Evolutionary conservation across 2,888 invertebrate genomes (phyloP), one percentile per base, ranked within the genome.

Genomic region (Melanostoma mellinum): DNA sequence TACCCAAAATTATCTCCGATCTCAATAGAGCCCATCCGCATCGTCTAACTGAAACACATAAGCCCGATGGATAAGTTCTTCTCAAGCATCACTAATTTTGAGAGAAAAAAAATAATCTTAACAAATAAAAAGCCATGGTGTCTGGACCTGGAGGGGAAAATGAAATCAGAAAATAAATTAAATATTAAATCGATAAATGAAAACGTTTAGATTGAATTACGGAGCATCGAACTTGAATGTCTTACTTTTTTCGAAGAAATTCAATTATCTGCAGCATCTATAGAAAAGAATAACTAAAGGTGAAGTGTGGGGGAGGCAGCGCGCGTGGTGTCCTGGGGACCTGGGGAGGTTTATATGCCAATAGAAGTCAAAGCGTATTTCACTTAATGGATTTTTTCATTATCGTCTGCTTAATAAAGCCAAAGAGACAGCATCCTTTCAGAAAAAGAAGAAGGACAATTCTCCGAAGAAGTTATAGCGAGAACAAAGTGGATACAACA

Each of bases 151-250:
- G 20, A 38, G 38, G 33, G 30, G 38, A 38, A 56, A 38, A 30
- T 38, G 38, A 5, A 56, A 38, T 56, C 55, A 56, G 20, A 20
- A 20, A 20, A 38, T 9, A 30, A 56, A 56, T 56, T 56, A 56
- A 56, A 56, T 56, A 56, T 56, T 56, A 56, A 56, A 56, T 56
- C 55, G 55, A 56, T 56, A 56, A 56, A 56, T 56, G 20, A n/a
- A 20, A 56, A 38, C 38, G 4, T 8, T 52, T 36, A 20, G 55
- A 10, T 38, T 38, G 30, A 38, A 20, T 10, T 36, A 36, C 3
- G 36, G 10, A 9, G 10, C 1, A 36, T 36, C 20, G 44, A 46
- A n/a, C 53, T 10, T 6, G 20, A 6, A n/a, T 4, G 9, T 2
- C 35, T 6, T 10, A 10, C 35, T 53, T 35, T n/a, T 53, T 53